Evolutionary conservation across 2,113 vertebrate species (phyloP).

Genomic region (Eulemur macaco): DNA sequence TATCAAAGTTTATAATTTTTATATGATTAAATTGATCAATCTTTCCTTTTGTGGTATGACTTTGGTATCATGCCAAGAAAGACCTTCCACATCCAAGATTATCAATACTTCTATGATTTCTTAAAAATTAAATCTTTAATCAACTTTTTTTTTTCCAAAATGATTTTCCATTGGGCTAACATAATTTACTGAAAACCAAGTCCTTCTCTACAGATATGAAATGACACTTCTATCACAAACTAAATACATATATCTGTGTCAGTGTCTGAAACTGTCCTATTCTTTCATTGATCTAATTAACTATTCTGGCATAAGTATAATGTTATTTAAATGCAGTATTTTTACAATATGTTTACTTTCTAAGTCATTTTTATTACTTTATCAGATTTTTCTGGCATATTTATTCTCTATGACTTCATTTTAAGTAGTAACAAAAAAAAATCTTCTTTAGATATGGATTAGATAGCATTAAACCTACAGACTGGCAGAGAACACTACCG

Average conservation of each 20-base stretch:
- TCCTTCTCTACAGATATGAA: not conserved
- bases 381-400: not conserved
- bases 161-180: not conserved
- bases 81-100: not conserved
- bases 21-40: not conserved
- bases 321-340: not conserved
- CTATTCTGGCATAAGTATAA: not conserved
- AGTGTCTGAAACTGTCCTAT: not conserved
- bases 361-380: not conserved
- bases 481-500: not conserved
- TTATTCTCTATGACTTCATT: not conserved
- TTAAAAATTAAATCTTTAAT: conserved; percentile 3
- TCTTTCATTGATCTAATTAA: not conserved
- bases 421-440: not conserved
- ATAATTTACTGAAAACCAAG: not conserved
- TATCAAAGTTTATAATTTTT: not conserved
- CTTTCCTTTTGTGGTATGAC: not conserved
- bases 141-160: not conserved
- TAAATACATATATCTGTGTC: not conserved
- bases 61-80: not conserved
- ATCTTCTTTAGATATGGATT: not conserved
- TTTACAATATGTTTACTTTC: not conserved
- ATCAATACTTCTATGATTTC: not conserved
- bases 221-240: not conserved
- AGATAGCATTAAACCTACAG: not conserved